Conservation (phyloP, 2,888 invertebrate species). For the Eudasyphora cyanicolor region DNA sequence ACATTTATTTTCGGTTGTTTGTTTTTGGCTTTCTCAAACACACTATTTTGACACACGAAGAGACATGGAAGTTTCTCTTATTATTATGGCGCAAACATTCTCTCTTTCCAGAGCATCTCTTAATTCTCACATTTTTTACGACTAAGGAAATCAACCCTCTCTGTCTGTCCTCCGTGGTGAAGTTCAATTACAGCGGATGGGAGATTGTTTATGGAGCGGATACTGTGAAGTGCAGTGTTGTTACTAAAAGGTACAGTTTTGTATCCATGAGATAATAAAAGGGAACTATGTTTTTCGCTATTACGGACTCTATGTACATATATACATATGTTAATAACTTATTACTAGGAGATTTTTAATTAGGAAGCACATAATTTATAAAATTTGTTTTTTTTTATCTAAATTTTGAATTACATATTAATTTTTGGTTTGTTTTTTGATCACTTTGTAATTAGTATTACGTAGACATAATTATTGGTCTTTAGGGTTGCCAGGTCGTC, state of each 20-base stretch:
- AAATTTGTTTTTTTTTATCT: too few species aligned
- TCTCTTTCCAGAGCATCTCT: not conserved
- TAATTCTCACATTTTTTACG: not conserved
- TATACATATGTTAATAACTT: too few species aligned
- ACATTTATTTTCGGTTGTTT: conserved; percentile 29
- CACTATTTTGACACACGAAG: conserved; percentile 25
- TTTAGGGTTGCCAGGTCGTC: too few species aligned
- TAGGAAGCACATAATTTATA: too few species aligned
- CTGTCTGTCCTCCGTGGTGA: conserved; percentile 1
- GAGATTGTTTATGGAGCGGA: not conserved
- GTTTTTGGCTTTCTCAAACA: conserved; percentile 33
- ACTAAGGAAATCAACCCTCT: conserved; percentile 46
- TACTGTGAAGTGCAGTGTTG: conserved; percentile 52
- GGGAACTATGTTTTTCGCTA: conserved; percentile 5
- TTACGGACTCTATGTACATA: too few species aligned
- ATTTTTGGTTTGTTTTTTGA: not conserved
- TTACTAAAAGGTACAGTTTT: conserved; percentile 60
- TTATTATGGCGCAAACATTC: not conserved
- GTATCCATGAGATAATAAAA: conserved; percentile 52
- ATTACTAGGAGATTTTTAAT: not conserved
- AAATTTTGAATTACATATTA: not conserved
- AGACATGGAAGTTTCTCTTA: conserved; percentile 24
- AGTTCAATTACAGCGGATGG: conserved; percentile 43
- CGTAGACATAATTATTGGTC: too few species aligned
- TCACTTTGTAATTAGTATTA: too few species aligned